Base-by-base conservation (phyloP, 1,140 invertebrate species). In the Nebria ingens region DNA sequence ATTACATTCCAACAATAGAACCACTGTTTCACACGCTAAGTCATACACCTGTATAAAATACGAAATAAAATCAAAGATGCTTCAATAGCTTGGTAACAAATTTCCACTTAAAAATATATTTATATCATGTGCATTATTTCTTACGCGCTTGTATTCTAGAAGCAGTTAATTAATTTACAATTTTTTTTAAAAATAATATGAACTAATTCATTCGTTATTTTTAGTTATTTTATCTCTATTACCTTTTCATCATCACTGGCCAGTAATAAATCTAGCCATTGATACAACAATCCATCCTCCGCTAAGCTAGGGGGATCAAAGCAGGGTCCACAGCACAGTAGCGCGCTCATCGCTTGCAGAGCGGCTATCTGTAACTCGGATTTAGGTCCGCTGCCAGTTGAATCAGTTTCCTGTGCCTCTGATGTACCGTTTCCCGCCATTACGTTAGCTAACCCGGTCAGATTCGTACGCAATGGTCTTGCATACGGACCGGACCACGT, bases 1-100 rank as follows among this genome's bases (percentile, higher is more conserved):
- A 77, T 99, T 99, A 61, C 91, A 93, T 73, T 99, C 95, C 49
- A 99, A 72, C 20, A 99, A 72, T 22, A 97, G 72, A 1, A 97
- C 89, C 6, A 98, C 87, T 0, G 93, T 97, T 74, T 98, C 93
- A 45, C 93, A 84, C 0, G 86, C 93, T 57, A 98, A 71, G 56
- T 86, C 81, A 70, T 93, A 92, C 59, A 97, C 86, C 91, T 95
- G 64, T n/a, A 34, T n/a, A 34, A 34, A 9, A 34, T n/a, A 34
- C n/a, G n/a, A n/a, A n/a, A n/a, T n/a, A n/a, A n/a, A n/a, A n/a
- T n/a, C n/a, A n/a, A n/a, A n/a, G n/a, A n/a, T n/a, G n/a, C n/a
- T n/a, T n/a, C n/a, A n/a, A n/a, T n/a, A n/a, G n/a, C n/a, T n/a
- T n/a, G n/a, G n/a, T n/a, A n/a, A n/a, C n/a, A n/a, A n/a, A n/a